phyloP scores from a whole-genome alignment of 1,140 invertebrate genomes.

The Oryctes rhinoceros region DNA sequence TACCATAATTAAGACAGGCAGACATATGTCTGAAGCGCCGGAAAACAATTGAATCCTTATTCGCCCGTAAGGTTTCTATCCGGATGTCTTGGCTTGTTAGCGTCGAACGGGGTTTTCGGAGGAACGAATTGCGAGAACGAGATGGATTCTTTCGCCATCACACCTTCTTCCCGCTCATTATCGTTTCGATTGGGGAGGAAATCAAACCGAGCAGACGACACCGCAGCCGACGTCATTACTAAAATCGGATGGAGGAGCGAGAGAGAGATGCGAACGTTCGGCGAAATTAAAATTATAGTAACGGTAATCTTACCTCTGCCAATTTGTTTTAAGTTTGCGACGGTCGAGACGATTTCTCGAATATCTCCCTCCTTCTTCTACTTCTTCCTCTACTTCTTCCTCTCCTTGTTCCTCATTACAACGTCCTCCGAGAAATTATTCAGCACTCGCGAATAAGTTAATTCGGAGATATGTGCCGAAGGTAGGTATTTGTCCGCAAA shows the following conservation, averaged over 20 bases:
- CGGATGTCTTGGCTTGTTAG: conserved; percentile 3
- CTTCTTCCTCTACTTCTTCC: background rate
- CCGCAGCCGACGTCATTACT: background rate
- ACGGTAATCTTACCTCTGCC: background rate
- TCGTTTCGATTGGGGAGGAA: background rate
- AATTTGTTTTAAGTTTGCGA: background rate
- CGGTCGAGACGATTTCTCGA: background rate
- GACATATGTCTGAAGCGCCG: conserved; percentile 2
- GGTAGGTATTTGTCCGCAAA: background rate
- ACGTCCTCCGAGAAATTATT: background rate
- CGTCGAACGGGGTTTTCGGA: background rate
- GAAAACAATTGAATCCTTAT: conserved; percentile 10
- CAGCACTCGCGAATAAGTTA: background rate
- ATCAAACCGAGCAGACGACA: background rate
- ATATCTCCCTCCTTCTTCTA: background rate
- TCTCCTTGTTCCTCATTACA: background rate
- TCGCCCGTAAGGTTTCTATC: background rate
- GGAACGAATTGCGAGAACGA: background rate
- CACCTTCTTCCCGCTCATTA: background rate
- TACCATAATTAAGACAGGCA: conserved; percentile 3
- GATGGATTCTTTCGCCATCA: conserved; percentile 6
- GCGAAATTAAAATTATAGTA: background rate
- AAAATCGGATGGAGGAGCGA: no score
- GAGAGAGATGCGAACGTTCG: background rate
- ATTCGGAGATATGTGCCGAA: background rate